Conservation (phyloP, 1,140 invertebrate species). For the Leucophenga varia region DNA sequence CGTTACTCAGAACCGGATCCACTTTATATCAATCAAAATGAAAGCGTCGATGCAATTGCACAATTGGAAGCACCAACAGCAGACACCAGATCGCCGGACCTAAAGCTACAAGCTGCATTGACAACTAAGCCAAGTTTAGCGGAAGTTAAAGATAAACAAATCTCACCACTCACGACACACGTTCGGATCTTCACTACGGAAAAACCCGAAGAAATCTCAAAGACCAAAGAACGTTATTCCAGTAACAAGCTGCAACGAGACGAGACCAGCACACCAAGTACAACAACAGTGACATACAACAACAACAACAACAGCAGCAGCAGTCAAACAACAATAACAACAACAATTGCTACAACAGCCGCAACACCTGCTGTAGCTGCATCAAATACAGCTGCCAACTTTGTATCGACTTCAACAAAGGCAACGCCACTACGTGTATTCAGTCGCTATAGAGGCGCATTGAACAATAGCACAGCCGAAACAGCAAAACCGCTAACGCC, state of each 20-base stretch:
- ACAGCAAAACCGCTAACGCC: too few species aligned
- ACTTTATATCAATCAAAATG: slow-evolving; percentile 41
- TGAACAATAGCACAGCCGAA: too few species aligned
- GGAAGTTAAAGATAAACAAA: too few species aligned
- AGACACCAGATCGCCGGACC: too few species aligned
- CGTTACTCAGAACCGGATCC: slow-evolving; percentile 56
- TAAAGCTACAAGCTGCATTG: too few species aligned
- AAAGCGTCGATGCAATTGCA: slow-evolving; percentile 23
- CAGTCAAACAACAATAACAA: neutral
- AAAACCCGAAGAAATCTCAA: too few species aligned
- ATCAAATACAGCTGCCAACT: slow-evolving; percentile 31
- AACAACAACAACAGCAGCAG: neutral
- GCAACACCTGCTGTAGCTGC: slow-evolving; percentile 30
- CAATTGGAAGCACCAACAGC: slow-evolving; percentile 23
- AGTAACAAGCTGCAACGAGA: too few species aligned
- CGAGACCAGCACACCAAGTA: slow-evolving; percentile 4
- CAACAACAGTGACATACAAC: too few species aligned
- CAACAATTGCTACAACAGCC: neutral
- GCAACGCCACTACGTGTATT: slow-evolving; percentile 24
- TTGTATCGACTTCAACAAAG: slow-evolving; percentile 16
- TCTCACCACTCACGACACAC: too few species aligned
- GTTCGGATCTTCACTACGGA: too few species aligned
- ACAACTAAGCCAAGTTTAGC: too few species aligned
- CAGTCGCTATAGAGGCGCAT: slow-evolving; percentile 41
- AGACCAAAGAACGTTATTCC: too few species aligned